A percentile compares a stretch with the other conserved stretches of the same genome.
Conservation (phyloP, 92 coral and sea anemone genomes). For the Palythoa grandis region DNA sequence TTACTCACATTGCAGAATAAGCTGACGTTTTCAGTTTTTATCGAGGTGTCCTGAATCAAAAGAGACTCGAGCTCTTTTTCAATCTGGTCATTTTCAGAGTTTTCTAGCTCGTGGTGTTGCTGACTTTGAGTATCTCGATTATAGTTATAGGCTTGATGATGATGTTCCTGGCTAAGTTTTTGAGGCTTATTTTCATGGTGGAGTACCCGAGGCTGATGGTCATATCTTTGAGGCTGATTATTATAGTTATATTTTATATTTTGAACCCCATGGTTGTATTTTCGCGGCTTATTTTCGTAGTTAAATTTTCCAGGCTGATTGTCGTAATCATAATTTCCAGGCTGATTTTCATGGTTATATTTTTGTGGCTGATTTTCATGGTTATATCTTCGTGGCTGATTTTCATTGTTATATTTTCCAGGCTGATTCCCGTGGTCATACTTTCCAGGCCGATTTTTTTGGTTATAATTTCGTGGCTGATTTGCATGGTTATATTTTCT, state of each 20-base stretch:
- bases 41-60: not conserved
- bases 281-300: not conserved
- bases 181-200: not conserved
- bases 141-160: not conserved
- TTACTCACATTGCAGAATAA: slow-evolving; percentile 27
- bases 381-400: not conserved
- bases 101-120: not conserved
- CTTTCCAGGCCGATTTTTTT: too few species aligned
- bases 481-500: too few species aligned
- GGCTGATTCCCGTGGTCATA: not conserved
- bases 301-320: not conserved
- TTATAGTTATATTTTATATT: not conserved
- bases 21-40: slow-evolving; percentile 31
- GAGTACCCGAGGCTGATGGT: not conserved
- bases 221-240: not conserved
- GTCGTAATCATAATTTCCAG: not conserved
- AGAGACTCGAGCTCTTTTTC: slow-evolving; percentile 13
- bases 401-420: not conserved
- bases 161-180: not conserved
- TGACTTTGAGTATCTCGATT: not conserved
- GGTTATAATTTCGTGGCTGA: not conserved
- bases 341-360: not conserved
- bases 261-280: not conserved
- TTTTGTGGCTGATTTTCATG: not conserved
- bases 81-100: not conserved